These are phyloP conservation scores for Chloromyia formosa DNA, from an alignment of 2,888 invertebrate genomes.

Conservation along the genomic window DNA sequence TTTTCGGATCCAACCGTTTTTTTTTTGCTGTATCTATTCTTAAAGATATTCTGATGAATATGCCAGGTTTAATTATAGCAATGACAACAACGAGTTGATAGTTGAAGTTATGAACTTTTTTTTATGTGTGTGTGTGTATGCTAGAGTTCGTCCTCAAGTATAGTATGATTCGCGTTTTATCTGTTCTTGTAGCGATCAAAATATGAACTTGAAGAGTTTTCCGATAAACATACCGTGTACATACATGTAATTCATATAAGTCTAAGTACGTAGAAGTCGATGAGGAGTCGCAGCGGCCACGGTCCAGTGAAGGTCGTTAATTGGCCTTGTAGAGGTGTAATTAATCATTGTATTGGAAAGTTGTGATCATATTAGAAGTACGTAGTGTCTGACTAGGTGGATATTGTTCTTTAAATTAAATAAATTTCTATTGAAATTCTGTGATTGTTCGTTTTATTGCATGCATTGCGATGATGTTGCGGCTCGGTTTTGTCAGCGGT, in stretches of 20 bases:
- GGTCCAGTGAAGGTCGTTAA: constrained; percentile 12
- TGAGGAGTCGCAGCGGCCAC: not conserved
- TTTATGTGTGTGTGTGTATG: not conserved
- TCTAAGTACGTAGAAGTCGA: too few species aligned
- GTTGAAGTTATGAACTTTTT: not conserved
- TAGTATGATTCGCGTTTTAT: too few species aligned
- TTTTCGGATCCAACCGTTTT: too few species aligned
- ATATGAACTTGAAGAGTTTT: not conserved
- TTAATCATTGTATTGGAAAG: not conserved
- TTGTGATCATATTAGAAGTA: not conserved
- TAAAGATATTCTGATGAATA: constrained; percentile 15
- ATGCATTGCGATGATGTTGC: not conserved
- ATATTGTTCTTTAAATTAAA: not conserved
- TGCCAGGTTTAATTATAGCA: constrained; percentile 18
- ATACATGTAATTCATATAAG: too few species aligned
- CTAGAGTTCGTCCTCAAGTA: not conserved
- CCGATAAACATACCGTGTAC: not conserved
- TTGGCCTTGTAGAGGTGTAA: constrained; percentile 11
- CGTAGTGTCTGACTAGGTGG: not conserved
- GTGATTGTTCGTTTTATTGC: not conserved
- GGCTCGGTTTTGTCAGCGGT: not conserved
- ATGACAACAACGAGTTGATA: constrained; percentile 10
- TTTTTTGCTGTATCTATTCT: not conserved
- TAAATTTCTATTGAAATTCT: not conserved
- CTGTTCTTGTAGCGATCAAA: too few species aligned